Evolutionary conservation across 2,797 vertebrate species (phyloP).

Genomic region (Todus mexicanus): DNA sequence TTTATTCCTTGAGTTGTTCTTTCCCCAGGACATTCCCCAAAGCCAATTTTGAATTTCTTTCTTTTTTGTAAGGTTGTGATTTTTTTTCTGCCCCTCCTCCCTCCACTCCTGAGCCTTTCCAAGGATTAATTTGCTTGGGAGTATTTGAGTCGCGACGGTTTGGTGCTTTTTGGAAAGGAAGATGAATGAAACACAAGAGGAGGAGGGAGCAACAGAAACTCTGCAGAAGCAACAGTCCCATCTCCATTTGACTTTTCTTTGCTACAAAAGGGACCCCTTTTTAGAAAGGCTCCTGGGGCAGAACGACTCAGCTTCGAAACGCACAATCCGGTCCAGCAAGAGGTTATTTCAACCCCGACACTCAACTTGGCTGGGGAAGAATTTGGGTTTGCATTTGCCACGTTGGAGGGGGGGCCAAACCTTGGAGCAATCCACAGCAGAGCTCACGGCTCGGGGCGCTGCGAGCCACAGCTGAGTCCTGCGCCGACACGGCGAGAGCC

Average conservation of each 20-base stretch:
- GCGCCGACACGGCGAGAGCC: accelerated
- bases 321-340: no score
- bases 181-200: background rate
- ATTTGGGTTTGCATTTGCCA: accelerated
- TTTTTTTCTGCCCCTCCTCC: no score
- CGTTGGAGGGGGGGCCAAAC: background rate
- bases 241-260: background rate
- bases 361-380: background rate
- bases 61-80: no score
- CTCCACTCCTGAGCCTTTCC: background rate
- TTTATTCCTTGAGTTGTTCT: background rate
- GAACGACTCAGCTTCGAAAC: background rate
- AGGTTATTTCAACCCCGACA: background rate
- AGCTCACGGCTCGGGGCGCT: background rate
- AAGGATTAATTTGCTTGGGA: background rate
- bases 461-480: background rate
- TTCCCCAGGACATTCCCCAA: background rate
- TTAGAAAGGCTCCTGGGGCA: background rate
- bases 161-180: background rate
- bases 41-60: background rate
- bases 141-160: background rate
- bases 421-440: background rate
- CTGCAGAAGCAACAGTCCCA: background rate
- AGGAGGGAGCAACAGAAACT: background rate
- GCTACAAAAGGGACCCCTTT: background rate